These are phyloP conservation scores for Candoia aspera DNA, from an alignment of 2,113 vertebrate genomes.

Conservation along the genomic window DNA sequence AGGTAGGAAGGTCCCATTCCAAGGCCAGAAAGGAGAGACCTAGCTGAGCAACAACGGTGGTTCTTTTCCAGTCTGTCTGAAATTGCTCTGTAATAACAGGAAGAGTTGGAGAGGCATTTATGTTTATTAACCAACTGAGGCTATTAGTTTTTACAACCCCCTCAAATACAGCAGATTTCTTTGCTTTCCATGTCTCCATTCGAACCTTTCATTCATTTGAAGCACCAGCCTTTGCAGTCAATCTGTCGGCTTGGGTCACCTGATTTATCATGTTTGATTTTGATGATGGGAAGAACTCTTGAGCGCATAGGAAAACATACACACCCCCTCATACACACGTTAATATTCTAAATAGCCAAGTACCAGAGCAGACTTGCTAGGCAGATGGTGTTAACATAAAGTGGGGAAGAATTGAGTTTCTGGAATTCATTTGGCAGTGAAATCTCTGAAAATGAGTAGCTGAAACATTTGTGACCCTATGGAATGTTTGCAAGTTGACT, in stretches of 20 bases:
- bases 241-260: constrained; percentile 54
- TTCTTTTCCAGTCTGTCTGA: constrained; percentile 66
- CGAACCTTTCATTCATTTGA: constrained; percentile 63
- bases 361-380: neutral
- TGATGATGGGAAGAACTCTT: constrained; percentile 19
- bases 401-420: neutral
- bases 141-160: constrained; percentile 72
- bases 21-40: neutral
- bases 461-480: neutral
- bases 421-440: neutral
- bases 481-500: neutral
- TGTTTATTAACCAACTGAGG: constrained; percentile 79
- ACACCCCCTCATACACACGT: constrained; percentile 5
- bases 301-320: constrained; percentile 27
- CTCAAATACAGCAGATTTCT: constrained; percentile 72
- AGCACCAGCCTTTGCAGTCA: constrained; percentile 61
- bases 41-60: constrained; percentile 31
- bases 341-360: constrained; percentile 37
- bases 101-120: constrained; percentile 74
- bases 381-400: neutral
- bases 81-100: constrained; percentile 73
- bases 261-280: constrained; percentile 31
- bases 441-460: neutral
- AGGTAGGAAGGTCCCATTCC: accelerated
- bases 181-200: constrained; percentile 50